These are phyloP conservation scores for Mesorhabditis sp. DNA, from an alignment of 2,888 invertebrate species.

Conservation along the genomic window DNA sequence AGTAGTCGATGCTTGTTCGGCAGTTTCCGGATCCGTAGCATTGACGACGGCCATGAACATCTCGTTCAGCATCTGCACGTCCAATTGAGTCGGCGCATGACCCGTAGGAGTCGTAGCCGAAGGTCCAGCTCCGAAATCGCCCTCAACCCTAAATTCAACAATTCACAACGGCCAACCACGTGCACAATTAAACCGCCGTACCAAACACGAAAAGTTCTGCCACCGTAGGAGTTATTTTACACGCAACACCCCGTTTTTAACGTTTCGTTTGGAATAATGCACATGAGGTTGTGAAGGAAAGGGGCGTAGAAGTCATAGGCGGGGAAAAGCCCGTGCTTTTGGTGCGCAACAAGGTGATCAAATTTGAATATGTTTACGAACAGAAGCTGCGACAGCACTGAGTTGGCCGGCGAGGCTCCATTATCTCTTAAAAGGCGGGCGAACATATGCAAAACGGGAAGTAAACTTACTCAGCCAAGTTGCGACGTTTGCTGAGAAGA, in stretches of 20 bases:
- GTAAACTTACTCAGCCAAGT: constrained; percentile 67
- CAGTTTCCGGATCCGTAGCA: neutral
- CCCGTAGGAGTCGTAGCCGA: neutral
- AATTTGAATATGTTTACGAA: too few species aligned
- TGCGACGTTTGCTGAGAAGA: constrained; percentile 87
- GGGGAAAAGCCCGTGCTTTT: constrained; percentile 21
- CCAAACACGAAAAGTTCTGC: too few species aligned
- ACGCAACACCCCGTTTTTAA: too few species aligned
- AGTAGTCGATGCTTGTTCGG: neutral
- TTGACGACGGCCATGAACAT: neutral
- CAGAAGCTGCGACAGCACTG: constrained; percentile 17
- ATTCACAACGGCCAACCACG: neutral
- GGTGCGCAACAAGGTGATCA: constrained; percentile 4
- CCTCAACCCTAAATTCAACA: neutral
- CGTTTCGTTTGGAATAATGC: too few species aligned
- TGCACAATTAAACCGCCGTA: too few species aligned
- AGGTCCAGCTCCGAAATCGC: neutral
- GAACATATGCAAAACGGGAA: neutral
- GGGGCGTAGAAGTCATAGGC: neutral
- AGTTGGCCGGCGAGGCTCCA: constrained; percentile 25
- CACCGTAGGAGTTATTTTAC: too few species aligned
- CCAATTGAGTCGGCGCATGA: neutral
- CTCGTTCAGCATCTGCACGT: neutral
- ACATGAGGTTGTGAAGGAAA: too few species aligned
- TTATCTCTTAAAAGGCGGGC: neutral